Conservation (phyloP, 2,888 invertebrate genomes). For the Mythimna pallens region DNA sequence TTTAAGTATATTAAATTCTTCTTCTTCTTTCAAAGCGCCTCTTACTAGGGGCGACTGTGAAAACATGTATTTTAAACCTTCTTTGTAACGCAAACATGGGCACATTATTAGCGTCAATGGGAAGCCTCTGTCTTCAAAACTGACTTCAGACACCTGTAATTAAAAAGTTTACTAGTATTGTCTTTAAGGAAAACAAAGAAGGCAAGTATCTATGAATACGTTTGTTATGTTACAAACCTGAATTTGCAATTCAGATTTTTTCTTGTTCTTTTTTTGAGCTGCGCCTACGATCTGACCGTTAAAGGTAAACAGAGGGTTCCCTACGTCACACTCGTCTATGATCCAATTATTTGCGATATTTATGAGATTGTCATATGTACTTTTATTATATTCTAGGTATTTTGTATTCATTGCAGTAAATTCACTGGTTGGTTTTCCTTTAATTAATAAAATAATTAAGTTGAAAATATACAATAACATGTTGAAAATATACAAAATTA, state of each 20-base stretch:
- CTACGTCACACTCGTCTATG: slow-evolving; percentile 79
- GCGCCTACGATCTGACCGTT: slow-evolving; percentile 79
- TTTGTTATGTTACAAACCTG: slow-evolving; percentile 65
- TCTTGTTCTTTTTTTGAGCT: slow-evolving; percentile 81
- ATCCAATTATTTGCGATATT: slow-evolving; percentile 86
- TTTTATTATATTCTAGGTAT: slow-evolving; percentile 84
- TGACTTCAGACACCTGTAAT: slow-evolving; percentile 76
- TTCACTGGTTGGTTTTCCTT: slow-evolving; percentile 79
- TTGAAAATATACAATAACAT: neutral
- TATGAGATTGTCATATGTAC: slow-evolving; percentile 79
- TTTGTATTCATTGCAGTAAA: slow-evolving; percentile 77
- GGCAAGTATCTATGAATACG: neutral
- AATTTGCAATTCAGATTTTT: slow-evolving; percentile 82
- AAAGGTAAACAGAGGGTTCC: slow-evolving; percentile 77
- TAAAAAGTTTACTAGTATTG: neutral
- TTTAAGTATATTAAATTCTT: slow-evolving; percentile 76
- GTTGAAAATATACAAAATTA: neutral
- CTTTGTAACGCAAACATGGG: slow-evolving; percentile 79
- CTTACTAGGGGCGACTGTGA: slow-evolving; percentile 67
- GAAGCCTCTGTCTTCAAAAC: slow-evolving; percentile 80
- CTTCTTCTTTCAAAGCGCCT: slow-evolving; percentile 75
- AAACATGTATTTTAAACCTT: slow-evolving; percentile 79
- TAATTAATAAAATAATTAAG: slow-evolving; percentile 32
- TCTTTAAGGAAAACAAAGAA: neutral
- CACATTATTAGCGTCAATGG: slow-evolving; percentile 82